These are phyloP conservation scores for Dicyrtomina minuta DNA, from an alignment of 2,888 invertebrate species.

Conservation along the genomic window DNA sequence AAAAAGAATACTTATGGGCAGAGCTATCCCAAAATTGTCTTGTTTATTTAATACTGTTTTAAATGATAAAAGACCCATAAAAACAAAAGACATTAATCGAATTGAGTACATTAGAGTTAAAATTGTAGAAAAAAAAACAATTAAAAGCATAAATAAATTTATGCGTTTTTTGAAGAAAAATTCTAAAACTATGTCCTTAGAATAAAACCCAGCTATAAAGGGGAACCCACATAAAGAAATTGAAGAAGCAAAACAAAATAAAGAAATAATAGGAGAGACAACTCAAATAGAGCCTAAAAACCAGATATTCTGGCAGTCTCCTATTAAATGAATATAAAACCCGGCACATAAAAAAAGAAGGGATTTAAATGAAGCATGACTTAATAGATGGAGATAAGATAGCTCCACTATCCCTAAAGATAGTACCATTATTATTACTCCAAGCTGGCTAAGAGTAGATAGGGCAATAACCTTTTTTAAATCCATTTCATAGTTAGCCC, in stretches of 20 bases:
- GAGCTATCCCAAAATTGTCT: conserved; percentile 21
- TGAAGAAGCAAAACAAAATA: conserved; percentile 64
- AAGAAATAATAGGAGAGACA: conserved; percentile 60
- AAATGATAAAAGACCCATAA: conserved; percentile 37
- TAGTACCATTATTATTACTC: conserved; percentile 70
- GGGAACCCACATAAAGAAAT: conserved; percentile 66
- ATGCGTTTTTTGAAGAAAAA: conserved; percentile 60
- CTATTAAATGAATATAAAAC: conserved; percentile 66
- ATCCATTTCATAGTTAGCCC: conserved; percentile 60
- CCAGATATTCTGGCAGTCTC: conserved; percentile 70
- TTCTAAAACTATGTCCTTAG: conserved; percentile 67
- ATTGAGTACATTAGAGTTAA: conserved; percentile 60
- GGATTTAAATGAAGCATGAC: conserved; percentile 75
- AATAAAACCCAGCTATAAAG: conserved; percentile 69
- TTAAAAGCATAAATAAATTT: conserved; percentile 63
- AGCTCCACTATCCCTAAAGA: conserved; percentile 62
- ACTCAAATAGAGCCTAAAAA: conserved; percentile 61
- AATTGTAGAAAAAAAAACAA: conserved; percentile 62
- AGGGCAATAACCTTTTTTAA: conserved; percentile 77
- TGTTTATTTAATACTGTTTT: conserved; percentile 52
- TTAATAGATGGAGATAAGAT: conserved; percentile 71
- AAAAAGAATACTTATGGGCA: conserved; percentile 36
- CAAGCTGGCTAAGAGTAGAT: conserved; percentile 73
- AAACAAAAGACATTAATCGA: conserved; percentile 61
- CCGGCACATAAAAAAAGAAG: conserved; percentile 73